Conservation (phyloP, 2,797 vertebrate species). For the Crenuchus spilurus region DNA sequence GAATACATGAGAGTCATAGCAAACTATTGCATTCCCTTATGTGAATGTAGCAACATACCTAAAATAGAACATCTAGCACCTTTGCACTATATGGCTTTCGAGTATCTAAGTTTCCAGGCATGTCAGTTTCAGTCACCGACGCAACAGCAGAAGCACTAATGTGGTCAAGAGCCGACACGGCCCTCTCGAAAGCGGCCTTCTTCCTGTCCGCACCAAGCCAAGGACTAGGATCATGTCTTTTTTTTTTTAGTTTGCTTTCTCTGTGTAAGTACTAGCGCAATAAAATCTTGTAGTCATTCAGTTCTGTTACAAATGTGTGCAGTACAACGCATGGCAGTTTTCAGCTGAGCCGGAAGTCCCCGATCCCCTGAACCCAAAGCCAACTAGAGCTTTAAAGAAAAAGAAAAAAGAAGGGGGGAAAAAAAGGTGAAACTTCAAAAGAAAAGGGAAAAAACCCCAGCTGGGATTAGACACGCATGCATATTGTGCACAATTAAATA, state of each 20-base stretch:
- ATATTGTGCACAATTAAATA: conserved; percentile 95
- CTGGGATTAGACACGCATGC: conserved; percentile 90
- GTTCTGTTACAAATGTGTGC: conserved; percentile 87
- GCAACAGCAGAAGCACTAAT: conserved; percentile 80
- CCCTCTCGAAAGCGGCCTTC: conserved; percentile 51
- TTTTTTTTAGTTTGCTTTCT: conserved; percentile 40
- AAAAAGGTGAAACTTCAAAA: conserved; percentile 59
- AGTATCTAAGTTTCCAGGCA: conserved; percentile 83
- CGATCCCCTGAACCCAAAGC: conserved; percentile 84
- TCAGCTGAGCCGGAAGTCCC: conserved; percentile 96
- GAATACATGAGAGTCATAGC: conserved; percentile 81
- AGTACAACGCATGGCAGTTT: conserved; percentile 98
- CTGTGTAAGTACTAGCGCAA: conserved; percentile 71
- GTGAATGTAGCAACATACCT: conserved; percentile 81
- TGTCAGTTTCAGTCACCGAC: conserved; percentile 79
- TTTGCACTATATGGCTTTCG: conserved; percentile 87
- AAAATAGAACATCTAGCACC: conserved; percentile 87
- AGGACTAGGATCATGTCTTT: conserved; percentile 1
- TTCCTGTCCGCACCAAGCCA: conserved; percentile 60
- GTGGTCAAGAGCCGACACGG: conserved; percentile 66
- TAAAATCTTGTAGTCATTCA: conserved; percentile 86
- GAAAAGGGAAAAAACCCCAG: conserved; percentile 81
- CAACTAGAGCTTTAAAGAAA: conserved; percentile 77
- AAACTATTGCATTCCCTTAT: conserved; percentile 85
- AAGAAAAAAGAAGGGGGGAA: neutral